Evolutionary conservation across 2,113 vertebrate species (phyloP).

Genomic region (Machaerirhynchus nigripectus): DNA sequence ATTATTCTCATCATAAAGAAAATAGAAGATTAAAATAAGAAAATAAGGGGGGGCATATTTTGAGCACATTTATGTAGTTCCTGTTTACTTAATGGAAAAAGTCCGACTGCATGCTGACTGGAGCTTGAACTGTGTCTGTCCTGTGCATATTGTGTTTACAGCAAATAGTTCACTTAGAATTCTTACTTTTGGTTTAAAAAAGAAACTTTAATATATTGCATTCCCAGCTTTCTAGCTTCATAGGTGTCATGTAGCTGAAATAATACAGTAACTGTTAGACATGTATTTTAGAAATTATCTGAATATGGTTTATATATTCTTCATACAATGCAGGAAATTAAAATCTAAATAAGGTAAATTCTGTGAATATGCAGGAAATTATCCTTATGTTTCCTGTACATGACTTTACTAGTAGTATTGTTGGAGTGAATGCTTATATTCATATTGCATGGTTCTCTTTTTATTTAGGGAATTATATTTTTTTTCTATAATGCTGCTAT

Average conservation of each 20-base stretch:
- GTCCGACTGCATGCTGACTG: neutral
- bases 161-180: neutral
- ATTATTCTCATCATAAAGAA: neutral
- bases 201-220: neutral
- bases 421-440: neutral
- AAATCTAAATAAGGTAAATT: neutral
- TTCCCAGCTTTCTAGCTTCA: neutral
- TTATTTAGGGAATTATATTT: neutral
- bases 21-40: neutral
- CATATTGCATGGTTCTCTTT: constrained; percentile 2
- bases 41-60: neutral
- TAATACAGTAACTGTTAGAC: neutral
- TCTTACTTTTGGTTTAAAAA: neutral
- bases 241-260: neutral
- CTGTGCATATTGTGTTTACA: neutral
- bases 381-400: neutral
- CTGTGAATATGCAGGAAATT: neutral
- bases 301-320: neutral
- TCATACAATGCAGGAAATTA: neutral
- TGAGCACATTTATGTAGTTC: neutral
- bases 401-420: neutral
- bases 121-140: neutral
- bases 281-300: neutral
- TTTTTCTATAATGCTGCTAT: neutral
- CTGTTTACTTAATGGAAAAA: neutral